Conservation (phyloP, 1,140 invertebrate genomes). For the Pomacea maculata region DNA sequence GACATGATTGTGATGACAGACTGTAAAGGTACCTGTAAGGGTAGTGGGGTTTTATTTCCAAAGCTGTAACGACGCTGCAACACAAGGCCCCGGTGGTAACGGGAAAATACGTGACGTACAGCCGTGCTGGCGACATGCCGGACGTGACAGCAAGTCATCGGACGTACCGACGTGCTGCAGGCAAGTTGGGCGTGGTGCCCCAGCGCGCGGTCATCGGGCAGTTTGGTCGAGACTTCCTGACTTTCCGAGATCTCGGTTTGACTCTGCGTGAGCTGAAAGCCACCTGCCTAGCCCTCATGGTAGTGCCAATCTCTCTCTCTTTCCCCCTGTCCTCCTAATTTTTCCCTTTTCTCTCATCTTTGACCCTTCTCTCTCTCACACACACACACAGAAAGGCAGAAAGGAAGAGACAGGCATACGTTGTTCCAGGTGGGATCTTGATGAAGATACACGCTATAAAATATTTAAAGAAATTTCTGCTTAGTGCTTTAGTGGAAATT, state of each 20-base stretch:
- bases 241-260: constrained; percentile 34
- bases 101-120: too few species aligned
- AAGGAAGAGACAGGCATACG: too few species aligned
- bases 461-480: too few species aligned
- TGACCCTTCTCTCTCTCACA: not conserved
- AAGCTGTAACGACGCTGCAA: too few species aligned
- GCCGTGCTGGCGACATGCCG: too few species aligned
- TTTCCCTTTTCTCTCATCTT: constrained; percentile 4
- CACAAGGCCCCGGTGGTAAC: too few species aligned
- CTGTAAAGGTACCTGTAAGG: too few species aligned
- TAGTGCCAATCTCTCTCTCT: constrained; percentile 3
- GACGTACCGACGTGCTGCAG: constrained; percentile 22
- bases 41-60: too few species aligned
- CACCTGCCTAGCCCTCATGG: constrained; percentile 31
- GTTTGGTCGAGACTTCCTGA: constrained; percentile 29
- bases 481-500: not conserved
- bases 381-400: not conserved
- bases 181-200: constrained; percentile 21
- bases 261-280: constrained; percentile 3
- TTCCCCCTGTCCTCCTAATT: constrained; percentile 18
- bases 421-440: too few species aligned
- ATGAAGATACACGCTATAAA: too few species aligned
- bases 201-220: constrained; percentile 28
- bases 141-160: not conserved
- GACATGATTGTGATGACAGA: too few species aligned